phyloP scores from a whole-genome alignment of 2,797 vertebrate genomes.

The Geotria australis region DNA sequence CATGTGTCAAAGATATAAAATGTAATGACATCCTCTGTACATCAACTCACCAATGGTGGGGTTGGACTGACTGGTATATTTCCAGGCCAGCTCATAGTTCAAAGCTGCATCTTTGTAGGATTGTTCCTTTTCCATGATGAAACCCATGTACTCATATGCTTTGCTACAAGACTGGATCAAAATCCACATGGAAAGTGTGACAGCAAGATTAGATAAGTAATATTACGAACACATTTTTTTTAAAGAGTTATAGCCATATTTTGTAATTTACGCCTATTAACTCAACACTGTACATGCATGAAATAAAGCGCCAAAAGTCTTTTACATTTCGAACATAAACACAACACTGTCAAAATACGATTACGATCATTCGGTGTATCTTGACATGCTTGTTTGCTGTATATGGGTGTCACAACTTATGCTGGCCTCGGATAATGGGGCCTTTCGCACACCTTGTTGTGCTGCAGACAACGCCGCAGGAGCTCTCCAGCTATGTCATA shows the following conservation, averaged over 20 bases:
- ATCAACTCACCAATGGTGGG: slow-evolving; percentile 42
- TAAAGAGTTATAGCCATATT: too few species aligned
- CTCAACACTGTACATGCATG: too few species aligned
- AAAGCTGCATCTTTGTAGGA: slow-evolving; percentile 58
- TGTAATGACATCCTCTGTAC: neutral
- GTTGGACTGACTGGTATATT: slow-evolving; percentile 52
- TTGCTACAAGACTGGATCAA: slow-evolving; percentile 59
- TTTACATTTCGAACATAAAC: too few species aligned
- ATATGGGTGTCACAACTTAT: too few species aligned
- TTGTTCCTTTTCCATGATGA: slow-evolving; percentile 95
- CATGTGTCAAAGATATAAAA: neutral
- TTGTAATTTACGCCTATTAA: too few species aligned
- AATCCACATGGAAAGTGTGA: too few species aligned
- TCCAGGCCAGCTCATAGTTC: slow-evolving; percentile 94
- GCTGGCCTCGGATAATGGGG: too few species aligned
- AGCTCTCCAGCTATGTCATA: slow-evolving; percentile 75
- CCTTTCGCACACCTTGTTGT: slow-evolving; percentile 36
- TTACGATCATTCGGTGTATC: too few species aligned
- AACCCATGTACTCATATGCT: slow-evolving; percentile 86
- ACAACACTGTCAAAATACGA: too few species aligned
- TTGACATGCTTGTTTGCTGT: too few species aligned
- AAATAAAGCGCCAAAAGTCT: too few species aligned
- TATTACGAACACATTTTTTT: too few species aligned
- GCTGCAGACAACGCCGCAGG: slow-evolving; percentile 48
- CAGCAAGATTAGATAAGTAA: neutral